These are phyloP conservation scores for Alligator mississippiensis DNA, from an alignment of 2,113 vertebrate species.

Conservation along the genomic window DNA sequence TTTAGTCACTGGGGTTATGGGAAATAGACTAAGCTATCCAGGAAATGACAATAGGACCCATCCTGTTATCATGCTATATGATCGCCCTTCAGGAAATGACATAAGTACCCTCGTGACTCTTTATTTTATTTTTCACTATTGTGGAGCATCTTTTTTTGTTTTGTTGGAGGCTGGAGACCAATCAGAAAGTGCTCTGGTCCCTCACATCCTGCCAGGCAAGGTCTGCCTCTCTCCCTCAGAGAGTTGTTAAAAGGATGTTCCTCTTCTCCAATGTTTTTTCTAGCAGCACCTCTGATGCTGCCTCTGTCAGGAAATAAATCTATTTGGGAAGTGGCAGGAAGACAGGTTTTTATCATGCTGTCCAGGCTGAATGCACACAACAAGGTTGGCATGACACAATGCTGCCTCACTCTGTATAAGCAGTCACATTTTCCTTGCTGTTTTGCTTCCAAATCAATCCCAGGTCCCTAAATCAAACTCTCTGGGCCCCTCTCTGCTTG, in stretches of 20 bases:
- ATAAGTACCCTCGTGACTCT: constrained; percentile 32
- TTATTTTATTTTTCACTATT: constrained; percentile 59
- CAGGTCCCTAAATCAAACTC: neutral
- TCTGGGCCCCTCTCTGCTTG: neutral
- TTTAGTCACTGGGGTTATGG: constrained; percentile 67
- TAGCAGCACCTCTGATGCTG: constrained; percentile 50
- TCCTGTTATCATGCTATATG: constrained; percentile 76
- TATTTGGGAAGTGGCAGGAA: constrained; percentile 75
- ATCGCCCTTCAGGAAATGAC: constrained; percentile 74
- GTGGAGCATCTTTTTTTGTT: constrained; percentile 60
- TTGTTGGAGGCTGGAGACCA: constrained; percentile 41
- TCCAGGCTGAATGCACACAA: neutral
- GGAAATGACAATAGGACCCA: constrained; percentile 74
- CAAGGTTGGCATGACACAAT: neutral
- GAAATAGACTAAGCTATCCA: constrained; percentile 67
- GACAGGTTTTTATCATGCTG: constrained; percentile 1
- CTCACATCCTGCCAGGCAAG: constrained; percentile 63
- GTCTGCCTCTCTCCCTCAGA: constrained; percentile 38
- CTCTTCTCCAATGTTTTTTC: constrained; percentile 48
- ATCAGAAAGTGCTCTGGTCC: neutral
- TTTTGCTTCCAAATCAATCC: neutral
- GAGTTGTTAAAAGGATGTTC: constrained; percentile 54
- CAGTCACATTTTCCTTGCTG: neutral
- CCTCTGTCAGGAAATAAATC: constrained; percentile 53
- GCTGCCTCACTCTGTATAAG: fast-evolving